Conservation (phyloP, 2,888 invertebrate genomes). For the Drosophila nigricruria region DNA sequence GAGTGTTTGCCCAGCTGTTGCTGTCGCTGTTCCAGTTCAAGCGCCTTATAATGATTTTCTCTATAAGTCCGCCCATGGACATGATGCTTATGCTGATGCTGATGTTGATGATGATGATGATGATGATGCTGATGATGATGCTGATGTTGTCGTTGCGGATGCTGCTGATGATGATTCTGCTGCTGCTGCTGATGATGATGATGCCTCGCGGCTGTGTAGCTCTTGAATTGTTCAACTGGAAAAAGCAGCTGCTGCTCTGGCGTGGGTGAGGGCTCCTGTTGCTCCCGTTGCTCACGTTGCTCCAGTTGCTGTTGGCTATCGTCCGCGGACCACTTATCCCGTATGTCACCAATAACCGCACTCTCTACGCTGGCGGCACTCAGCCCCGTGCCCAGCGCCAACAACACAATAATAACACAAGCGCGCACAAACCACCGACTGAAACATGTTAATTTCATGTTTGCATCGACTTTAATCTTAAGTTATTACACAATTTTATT, state of each 20-base stretch:
- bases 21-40: conserved; percentile 56
- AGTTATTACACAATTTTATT: conserved; percentile 26
- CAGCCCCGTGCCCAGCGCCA: conserved; percentile 20
- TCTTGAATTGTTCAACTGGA: conserved; percentile 28
- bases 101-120: conserved; percentile 31
- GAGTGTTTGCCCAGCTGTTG: conserved; percentile 73
- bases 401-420: conserved; percentile 49
- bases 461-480: conserved; percentile 41
- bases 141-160: conserved; percentile 26
- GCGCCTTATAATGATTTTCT: conserved; percentile 59
- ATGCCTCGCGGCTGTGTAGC: conserved; percentile 23
- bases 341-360: conserved; percentile 74
- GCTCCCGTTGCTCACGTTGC: neutral
- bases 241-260: conserved; percentile 21
- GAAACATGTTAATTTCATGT: conserved; percentile 64
- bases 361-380: conserved; percentile 40
- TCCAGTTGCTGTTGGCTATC: conserved; percentile 14
- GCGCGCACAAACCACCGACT: conserved; percentile 51
- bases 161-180: conserved; percentile 29
- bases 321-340: conserved; percentile 43
- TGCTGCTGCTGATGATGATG: conserved; percentile 35
- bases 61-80: conserved; percentile 26
- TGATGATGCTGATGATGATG: neutral
- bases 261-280: neutral
- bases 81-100: conserved; percentile 24